Conservation (phyloP, 1,140 invertebrate species). For the Ips typographus region DNA sequence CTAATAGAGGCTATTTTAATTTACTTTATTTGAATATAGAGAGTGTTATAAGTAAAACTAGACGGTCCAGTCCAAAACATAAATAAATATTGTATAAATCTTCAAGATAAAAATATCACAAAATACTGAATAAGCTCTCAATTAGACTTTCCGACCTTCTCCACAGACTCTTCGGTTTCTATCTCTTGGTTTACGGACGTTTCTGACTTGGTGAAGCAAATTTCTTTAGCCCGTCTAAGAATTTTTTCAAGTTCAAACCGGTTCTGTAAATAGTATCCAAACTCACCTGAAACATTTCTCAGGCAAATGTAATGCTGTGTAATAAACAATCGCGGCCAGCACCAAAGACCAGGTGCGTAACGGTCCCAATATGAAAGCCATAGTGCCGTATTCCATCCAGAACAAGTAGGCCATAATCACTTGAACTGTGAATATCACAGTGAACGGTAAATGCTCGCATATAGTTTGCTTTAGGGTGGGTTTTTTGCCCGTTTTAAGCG, state of each 20-base stretch:
- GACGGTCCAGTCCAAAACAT: no score
- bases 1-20: no score
- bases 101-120: no score
- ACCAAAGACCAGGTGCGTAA: slow-evolving; percentile 77
- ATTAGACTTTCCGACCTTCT: slow-evolving; percentile 28
- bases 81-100: no score
- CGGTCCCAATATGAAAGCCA: slow-evolving; percentile 77
- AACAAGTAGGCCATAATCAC: slow-evolving; percentile 74
- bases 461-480: slow-evolving; percentile 43
- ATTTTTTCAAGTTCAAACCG: not conserved
- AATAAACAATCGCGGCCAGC: slow-evolving; percentile 67
- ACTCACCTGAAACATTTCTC: slow-evolving; percentile 56
- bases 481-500: slow-evolving; percentile 49
- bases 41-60: no score
- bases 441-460: slow-evolving; percentile 57
- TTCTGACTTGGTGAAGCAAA: slow-evolving; percentile 34
- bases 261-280: slow-evolving; percentile 1
- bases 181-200: not conserved
- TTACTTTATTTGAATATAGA: no score
- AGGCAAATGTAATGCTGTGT: slow-evolving; percentile 57
- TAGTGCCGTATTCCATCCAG: slow-evolving; percentile 77
- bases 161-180: slow-evolving; percentile 7
- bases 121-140: not conserved
- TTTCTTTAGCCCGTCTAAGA: slow-evolving; percentile 35
- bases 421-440: slow-evolving; percentile 66